Evolutionary conservation across 2,797 vertebrate genomes (phyloP).

Genomic region (Sphenodon punctatus): DNA sequence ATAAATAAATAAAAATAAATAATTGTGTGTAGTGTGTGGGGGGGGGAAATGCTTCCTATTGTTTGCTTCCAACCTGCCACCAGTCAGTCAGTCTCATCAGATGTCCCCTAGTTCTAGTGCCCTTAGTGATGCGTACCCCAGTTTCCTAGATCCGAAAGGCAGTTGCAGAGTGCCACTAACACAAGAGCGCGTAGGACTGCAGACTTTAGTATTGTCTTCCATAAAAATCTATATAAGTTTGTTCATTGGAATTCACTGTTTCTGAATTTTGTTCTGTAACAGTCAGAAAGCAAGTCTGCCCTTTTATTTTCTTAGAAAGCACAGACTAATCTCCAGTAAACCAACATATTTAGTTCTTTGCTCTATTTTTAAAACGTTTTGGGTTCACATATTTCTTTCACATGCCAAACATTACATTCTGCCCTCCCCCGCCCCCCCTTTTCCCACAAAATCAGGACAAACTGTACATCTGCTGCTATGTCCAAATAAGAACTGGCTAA

Average conservation of each 20-base stretch:
- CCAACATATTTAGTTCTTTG: constrained; percentile 57
- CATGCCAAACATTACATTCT: constrained; percentile 71
- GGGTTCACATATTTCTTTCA: constrained; percentile 58
- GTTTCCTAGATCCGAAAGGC: no score
- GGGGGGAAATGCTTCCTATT: no score
- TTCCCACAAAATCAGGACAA: constrained; percentile 74
- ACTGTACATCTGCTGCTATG: constrained; percentile 69
- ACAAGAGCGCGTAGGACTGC: neutral
- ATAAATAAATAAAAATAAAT: no score
- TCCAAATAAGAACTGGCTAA: constrained; percentile 68
- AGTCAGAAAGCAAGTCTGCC: constrained; percentile 17
- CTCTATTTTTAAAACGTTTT: constrained; percentile 67
- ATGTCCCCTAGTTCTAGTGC: no score
- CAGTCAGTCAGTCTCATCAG: no score
- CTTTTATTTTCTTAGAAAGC: constrained; percentile 48
- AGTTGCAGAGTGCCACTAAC: no score
- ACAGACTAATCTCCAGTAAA: constrained; percentile 51
- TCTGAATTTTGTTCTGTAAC: constrained; percentile 21
- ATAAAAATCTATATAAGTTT: neutral
- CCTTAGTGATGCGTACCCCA: no score
- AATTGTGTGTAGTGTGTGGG: no score
- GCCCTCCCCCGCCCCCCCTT: constrained; percentile 60
- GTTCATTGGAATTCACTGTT: constrained; percentile 1
- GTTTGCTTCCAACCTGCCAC: no score
- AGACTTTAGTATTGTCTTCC: neutral